A percentile compares a stretch with the other conserved stretches of the same genome.
Conservation (phyloP, 2,888 invertebrate species). For the Parasteatoda lunata region DNA sequence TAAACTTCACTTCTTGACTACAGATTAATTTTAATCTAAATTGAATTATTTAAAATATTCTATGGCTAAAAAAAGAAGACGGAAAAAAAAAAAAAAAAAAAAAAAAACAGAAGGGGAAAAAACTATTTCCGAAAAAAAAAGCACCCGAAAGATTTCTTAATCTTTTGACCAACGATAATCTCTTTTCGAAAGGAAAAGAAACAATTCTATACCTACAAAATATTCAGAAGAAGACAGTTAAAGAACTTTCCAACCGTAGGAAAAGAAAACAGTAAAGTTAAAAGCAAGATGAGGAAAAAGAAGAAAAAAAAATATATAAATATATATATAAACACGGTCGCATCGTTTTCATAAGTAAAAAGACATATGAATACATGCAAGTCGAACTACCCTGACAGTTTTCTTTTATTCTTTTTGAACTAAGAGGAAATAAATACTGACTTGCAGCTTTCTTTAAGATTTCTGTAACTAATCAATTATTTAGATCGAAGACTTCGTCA, state of each 20-base stretch:
- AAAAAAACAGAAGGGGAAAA: conserved; percentile 1
- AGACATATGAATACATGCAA: conserved; percentile 65
- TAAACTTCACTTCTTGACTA: conserved; percentile 22
- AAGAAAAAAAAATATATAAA: conserved; percentile 4
- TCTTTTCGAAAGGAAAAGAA: conserved; percentile 28
- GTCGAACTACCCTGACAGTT: conserved; percentile 33
- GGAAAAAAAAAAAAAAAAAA: conserved; percentile 9
- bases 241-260: conserved; percentile 28
- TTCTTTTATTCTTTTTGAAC: conserved; percentile 58
- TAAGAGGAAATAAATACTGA: conserved; percentile 26
- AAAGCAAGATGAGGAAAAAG: conserved; percentile 8
- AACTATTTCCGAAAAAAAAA: conserved; percentile 2
- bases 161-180: conserved; percentile 66
- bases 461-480: conserved; percentile 65
- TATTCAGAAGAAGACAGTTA: conserved; percentile 52
- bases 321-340: conserved; percentile 45
- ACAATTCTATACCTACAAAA: conserved; percentile 54
- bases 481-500: conserved; percentile 55
- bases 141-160: conserved; percentile 22
- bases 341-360: conserved; percentile 66
- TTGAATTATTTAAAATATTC: conserved; percentile 66
- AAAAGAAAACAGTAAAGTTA: conserved; percentile 25
- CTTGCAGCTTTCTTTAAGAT: conserved; percentile 64
- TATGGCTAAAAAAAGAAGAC: conserved; percentile 31
- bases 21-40: conserved; percentile 67